Evolutionary conservation across 2,113 vertebrate species (phyloP), one percentile per base, ranked within the genome.

Genomic region (Hippocampus comes): DNA sequence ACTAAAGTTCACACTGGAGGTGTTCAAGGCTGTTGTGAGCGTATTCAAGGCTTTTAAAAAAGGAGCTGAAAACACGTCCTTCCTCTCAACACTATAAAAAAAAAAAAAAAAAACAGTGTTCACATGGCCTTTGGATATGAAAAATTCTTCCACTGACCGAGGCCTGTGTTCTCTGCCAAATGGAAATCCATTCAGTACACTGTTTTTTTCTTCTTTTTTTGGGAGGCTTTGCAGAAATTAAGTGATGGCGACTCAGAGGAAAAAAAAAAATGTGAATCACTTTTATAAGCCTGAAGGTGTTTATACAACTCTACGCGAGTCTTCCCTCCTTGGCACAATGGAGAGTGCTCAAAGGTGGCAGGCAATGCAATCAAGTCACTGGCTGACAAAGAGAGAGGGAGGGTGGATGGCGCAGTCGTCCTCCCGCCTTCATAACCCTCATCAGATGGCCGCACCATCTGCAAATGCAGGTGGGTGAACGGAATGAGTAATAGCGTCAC

Each of bases 261-360:
- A 1, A 55, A 55, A 49, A 34, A 55, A 73, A 80, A 34, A 75
- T 2, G 67, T 75, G 55, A 73, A 78, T 72, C 75, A 60, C 60
- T 75, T 82, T 67, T 76, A 59, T 63, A 81, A 25, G 80, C 23
- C 68, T 68, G 57, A 76, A 82, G 78, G 79, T 86, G 72, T 56
- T 78, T 1, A 10, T 61, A 34, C 55, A 72, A 70, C 78, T 82
- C 72, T 55, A 55, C 38, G 57, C 75, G 65, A 66, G 75, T 27
- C 74, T 75, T 83, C 78, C 74, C 80, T 83, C 77, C 85, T 81
- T 25, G 80, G 68, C 73, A 80, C 76, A 84, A 83, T 82, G 77
- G 84, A 4, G 72, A 78, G 72, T 79, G 81, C 79, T 81, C 77
- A 57, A 73, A 51, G 71, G 70, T 71, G 77, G 78, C 76, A 63